Percentiles rank a stretch among this genome's conserved stretches.
These are phyloP conservation scores for Percopsis omiscomaycus DNA, from an alignment of 2,797 vertebrate species.

Conservation along the genomic window DNA sequence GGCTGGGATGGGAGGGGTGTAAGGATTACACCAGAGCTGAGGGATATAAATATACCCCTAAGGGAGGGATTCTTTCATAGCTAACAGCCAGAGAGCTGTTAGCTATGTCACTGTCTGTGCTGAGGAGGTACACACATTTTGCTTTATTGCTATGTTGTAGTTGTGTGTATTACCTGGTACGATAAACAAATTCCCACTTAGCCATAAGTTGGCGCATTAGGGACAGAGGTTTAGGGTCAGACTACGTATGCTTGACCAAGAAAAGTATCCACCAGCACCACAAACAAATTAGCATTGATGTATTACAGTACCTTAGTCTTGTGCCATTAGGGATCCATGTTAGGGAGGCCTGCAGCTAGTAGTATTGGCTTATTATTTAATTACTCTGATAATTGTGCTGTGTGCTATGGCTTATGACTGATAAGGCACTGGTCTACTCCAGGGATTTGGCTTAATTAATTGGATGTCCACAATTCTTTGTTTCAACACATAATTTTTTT, in stretches of 20 bases:
- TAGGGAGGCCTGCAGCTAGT: conserved; percentile 24
- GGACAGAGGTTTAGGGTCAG: conserved; percentile 31
- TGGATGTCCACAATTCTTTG: background rate
- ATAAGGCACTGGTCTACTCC: background rate
- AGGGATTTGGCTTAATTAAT: conserved; percentile 1
- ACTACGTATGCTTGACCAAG: conserved; percentile 34
- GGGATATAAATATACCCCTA: conserved; percentile 68
- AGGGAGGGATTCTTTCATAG: conserved; percentile 53
- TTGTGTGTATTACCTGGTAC: conserved; percentile 29
- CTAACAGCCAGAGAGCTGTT: conserved; percentile 56
- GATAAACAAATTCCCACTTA: conserved; percentile 55
- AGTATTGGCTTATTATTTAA: conserved; percentile 18
- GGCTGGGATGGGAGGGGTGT: conserved; percentile 60
- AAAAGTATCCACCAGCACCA: conserved; percentile 31
- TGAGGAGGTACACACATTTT: conserved; percentile 38
- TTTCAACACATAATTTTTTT: background rate
- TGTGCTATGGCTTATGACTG: conserved; percentile 9
- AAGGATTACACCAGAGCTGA: conserved; percentile 69
- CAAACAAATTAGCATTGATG: conserved; percentile 47
- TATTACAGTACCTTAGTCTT: conserved; percentile 12
- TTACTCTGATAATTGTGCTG: conserved; percentile 13
- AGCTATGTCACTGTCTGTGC: conserved; percentile 51
- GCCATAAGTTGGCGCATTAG: conserved; percentile 43
- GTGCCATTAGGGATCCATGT: conserved; percentile 20
- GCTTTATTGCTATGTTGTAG: conserved; percentile 48